Evolutionary conservation across 1,140 invertebrate genomes (phyloP).

Genomic region (Bradysia coprophila): DNA sequence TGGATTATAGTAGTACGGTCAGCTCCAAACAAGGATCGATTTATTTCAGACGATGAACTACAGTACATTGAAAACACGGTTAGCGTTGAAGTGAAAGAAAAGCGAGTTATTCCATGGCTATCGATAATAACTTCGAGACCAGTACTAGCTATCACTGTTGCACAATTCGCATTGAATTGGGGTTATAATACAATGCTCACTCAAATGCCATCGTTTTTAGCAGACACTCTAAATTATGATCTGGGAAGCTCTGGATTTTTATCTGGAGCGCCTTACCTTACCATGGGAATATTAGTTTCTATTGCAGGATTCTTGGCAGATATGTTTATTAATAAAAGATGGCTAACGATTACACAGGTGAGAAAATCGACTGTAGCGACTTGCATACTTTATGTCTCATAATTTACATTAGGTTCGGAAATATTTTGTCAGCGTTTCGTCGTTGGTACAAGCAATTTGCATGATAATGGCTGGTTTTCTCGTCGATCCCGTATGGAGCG

Average conservation of each 20-base stretch:
- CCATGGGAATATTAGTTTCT: conserved; percentile 65
- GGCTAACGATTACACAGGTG: conserved; percentile 52
- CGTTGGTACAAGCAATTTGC: conserved; percentile 62
- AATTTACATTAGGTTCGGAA: too few species aligned
- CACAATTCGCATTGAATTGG: conserved; percentile 92
- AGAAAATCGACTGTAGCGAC: too few species aligned
- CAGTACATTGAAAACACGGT: conserved; percentile 46
- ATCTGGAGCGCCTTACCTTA: conserved; percentile 68
- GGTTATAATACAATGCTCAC: conserved; percentile 86
- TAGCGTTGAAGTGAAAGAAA: conserved; percentile 13
- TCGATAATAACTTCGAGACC: conserved; percentile 61
- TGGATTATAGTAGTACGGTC: conserved; percentile 57
- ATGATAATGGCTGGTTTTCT: conserved; percentile 60
- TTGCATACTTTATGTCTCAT: too few species aligned
- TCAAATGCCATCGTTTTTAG: conserved; percentile 52
- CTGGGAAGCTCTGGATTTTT: conserved; percentile 59
- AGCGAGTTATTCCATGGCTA: conserved; percentile 55
- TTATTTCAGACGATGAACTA: conserved; percentile 53
- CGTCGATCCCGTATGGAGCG: conserved; percentile 37
- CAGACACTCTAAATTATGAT: conserved; percentile 52
- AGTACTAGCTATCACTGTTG: conserved; percentile 78
- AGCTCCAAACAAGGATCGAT: conserved; percentile 52
- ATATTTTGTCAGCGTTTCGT: too few species aligned
- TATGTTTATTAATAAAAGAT: conserved; percentile 38
- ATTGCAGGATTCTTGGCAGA: conserved; percentile 66